Evolutionary conservation across 2,888 invertebrate species (phyloP), one percentile per base, ranked within the genome.

Genomic region (Ectemnius lituratus): DNA sequence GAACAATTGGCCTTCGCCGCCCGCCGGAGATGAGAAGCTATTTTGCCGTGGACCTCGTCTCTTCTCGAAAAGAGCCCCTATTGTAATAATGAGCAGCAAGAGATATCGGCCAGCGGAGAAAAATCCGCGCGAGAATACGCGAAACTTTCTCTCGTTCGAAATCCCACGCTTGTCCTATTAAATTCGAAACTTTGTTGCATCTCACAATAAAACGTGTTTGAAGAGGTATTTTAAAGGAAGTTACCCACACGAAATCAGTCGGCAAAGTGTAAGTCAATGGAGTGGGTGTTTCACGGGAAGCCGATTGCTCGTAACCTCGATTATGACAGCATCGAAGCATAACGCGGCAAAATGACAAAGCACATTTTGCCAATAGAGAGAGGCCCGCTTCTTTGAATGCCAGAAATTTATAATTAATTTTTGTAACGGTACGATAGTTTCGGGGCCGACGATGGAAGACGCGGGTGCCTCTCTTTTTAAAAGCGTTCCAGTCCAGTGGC

Each of bases 361-460:
- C 80, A 78, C 76, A 81, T 16, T 86, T 79, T 80, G 37, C 37
- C 37, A 37, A 37, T 37, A 11, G 8, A 11, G 37, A 0, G 37
- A 80, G 79, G 79, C 80, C 75, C 77, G 84, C 81, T 82, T 86
- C 79, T 81, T 76, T 82, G 79, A 79, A 78, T 79, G 68, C 70
- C 70, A 73, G 76, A 76, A 81, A 82, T 84, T 85, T 83, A 82
- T 85, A 85, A 86, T 86, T 84, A 85, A 85, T 85, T 85, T 86
- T 82, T 76, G 86, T 84, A 82, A 85, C 85, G 86, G 75, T 85
- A 81, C 76, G 75, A 70, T 83, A 78, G 75, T 57, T 82, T 85
- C 79, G 79, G 80, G 82, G 84, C 77, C 80, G 70, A 72, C 70
- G 62, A 60, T 47, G 62, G 67, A 67, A 75, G 5, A 37, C 37